A percentile compares a stretch with the other conserved stretches of the same genome.
Conservation (phyloP, 2,888 invertebrate species). For the Perizoma flavofasciatum region DNA sequence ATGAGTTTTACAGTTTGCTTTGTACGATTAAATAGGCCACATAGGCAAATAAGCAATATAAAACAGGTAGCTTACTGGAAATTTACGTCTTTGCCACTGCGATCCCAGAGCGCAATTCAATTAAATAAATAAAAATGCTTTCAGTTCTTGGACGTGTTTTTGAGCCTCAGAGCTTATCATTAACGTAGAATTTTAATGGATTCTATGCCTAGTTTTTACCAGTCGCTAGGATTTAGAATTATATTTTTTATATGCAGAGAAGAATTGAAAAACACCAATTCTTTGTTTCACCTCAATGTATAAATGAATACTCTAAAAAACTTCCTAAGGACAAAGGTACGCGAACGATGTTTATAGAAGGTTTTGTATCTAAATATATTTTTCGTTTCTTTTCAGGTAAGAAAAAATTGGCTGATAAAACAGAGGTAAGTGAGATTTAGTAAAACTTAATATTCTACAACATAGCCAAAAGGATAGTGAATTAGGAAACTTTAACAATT, state of each 20-base stretch:
- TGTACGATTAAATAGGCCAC: constrained; percentile 10
- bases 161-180: no score
- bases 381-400: constrained; percentile 58
- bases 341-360: constrained; percentile 7
- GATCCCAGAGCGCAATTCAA: no score
- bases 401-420: constrained; percentile 29
- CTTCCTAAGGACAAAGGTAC: background rate
- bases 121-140: no score
- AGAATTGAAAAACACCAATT: no score
- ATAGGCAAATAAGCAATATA: background rate
- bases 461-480: constrained; percentile 1
- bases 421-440: constrained; percentile 16
- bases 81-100: no score
- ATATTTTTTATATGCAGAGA: no score
- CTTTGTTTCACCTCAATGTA: no score
- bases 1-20: constrained; percentile 21
- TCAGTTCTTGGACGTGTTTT: no score
- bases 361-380: constrained; percentile 4
- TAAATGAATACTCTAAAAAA: background rate
- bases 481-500: constrained; percentile 7
- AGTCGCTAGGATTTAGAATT: no score
- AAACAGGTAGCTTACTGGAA: no score
- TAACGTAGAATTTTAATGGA: no score
- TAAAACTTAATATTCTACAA: background rate
- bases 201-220: no score